These are phyloP conservation scores for Macropodus opercularis DNA, from an alignment of 2,797 vertebrate genomes.

Conservation along the genomic window DNA sequence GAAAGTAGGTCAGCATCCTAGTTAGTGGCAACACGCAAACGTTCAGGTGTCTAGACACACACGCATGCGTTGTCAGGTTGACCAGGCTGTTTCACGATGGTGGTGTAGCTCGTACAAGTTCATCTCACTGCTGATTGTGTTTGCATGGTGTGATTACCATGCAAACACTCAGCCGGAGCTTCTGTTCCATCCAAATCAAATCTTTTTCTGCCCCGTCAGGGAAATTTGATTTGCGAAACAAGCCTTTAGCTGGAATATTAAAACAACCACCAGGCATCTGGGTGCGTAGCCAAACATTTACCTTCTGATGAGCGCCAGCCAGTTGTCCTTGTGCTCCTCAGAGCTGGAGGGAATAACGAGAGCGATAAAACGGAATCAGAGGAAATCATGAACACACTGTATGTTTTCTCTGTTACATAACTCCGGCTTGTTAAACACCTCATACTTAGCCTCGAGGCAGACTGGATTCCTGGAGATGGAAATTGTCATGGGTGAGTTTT, in stretches of 20 bases:
- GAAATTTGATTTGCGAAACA: slow-evolving; percentile 4
- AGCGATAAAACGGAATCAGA: slow-evolving; percentile 37
- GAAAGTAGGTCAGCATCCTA: neutral
- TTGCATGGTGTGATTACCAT: neutral
- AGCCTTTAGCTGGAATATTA: neutral
- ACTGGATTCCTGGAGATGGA: slow-evolving; percentile 40
- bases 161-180: neutral
- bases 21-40: neutral
- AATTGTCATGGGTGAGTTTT: slow-evolving; percentile 4
- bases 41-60: neutral
- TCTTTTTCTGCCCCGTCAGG: neutral
- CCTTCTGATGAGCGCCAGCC: slow-evolving; percentile 90
- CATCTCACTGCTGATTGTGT: neutral
- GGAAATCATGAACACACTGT: slow-evolving; percentile 7
- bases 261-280: neutral
- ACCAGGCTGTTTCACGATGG: neutral
- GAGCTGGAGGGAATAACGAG: slow-evolving; percentile 78
- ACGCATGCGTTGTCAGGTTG: neutral
- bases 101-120: neutral
- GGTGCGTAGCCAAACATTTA: slow-evolving; percentile 56
- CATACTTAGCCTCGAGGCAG: slow-evolving; percentile 23
- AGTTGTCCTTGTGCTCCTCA: slow-evolving; percentile 89
- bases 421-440: neutral
- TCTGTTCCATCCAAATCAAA: neutral
- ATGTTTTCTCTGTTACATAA: slow-evolving; percentile 38